Evolutionary conservation across 2,113 vertebrate genomes (phyloP).

Genomic region (Lasiurus borealis): DNA sequence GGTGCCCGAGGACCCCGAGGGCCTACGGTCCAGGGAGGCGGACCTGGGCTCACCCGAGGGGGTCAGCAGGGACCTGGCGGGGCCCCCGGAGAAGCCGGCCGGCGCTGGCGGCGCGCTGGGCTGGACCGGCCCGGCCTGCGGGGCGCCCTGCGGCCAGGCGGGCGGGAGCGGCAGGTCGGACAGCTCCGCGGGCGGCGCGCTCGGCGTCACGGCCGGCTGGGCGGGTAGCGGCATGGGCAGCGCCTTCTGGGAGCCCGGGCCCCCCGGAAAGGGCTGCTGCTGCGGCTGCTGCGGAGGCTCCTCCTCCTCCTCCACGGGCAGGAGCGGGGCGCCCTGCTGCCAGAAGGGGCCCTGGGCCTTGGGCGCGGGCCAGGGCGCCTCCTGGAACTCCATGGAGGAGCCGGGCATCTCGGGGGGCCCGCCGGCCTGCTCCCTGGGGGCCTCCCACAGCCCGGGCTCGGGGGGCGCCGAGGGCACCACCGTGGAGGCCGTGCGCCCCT

Average conservation of each 20-base stretch:
- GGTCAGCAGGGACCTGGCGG: constrained; percentile 53
- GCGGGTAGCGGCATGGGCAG: constrained; percentile 57
- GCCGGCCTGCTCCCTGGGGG: constrained; percentile 49
- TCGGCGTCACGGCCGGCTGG: constrained; percentile 61
- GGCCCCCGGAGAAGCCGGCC: constrained; percentile 67
- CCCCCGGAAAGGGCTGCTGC: constrained; percentile 76
- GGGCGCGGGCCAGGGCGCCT: constrained; percentile 70
- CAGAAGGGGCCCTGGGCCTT: constrained; percentile 61
- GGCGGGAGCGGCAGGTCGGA: constrained; percentile 52
- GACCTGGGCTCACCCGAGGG: constrained; percentile 67
- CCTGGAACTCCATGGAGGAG: constrained; percentile 66
- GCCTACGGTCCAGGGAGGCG: constrained; percentile 56
- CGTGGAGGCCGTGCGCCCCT: background rate
- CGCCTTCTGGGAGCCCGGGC: constrained; percentile 37
- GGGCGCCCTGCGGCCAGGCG: constrained; percentile 69
- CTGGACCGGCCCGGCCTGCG: constrained; percentile 39
- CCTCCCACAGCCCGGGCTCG: constrained; percentile 79
- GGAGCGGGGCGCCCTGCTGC: constrained; percentile 39
- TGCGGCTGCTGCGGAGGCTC: no score
- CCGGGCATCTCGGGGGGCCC: constrained; percentile 36
- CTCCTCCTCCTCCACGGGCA: constrained; percentile 65
- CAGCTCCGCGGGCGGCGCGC: constrained; percentile 69
- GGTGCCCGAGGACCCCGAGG: background rate
- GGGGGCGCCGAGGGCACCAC: background rate
- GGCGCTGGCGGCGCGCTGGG: background rate